A percentile compares a stretch with the other conserved stretches of the same genome.
These are phyloP conservation scores for Notodonta dromedarius DNA, from an alignment of 2,888 invertebrate species.

Conservation along the genomic window DNA sequence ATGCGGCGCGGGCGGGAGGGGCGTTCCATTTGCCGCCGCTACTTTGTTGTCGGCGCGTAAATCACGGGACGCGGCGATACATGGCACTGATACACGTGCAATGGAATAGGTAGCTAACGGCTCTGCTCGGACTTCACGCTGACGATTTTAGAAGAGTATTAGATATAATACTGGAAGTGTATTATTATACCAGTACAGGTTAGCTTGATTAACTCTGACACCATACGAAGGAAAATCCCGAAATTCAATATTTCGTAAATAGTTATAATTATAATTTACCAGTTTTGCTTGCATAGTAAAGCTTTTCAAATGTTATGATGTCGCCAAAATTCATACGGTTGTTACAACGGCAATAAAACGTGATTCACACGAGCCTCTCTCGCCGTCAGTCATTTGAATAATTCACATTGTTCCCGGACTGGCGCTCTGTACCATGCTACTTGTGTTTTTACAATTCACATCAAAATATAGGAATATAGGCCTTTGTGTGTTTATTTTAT, in stretches of 20 bases:
- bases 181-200: no score
- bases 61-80: constrained; percentile 1
- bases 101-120: background rate
- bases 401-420: constrained; percentile 28
- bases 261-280: no score
- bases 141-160: background rate
- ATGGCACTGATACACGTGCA: background rate
- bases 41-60: constrained; percentile 1
- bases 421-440: background rate
- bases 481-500: background rate
- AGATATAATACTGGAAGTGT: background rate
- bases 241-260: no score
- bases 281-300: background rate
- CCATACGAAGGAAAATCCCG: no score
- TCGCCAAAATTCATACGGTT: background rate
- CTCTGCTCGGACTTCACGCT: background rate
- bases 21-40: background rate
- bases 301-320: background rate
- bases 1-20: background rate
- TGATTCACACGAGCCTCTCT: constrained; percentile 11
- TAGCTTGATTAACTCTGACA: no score
- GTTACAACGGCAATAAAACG: background rate
- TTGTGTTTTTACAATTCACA: background rate
- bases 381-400: constrained; percentile 28
- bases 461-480: background rate